phyloP scores from a whole-genome alignment of 92 coral and sea anemone species.

The Nematostella vectensis region DNA sequence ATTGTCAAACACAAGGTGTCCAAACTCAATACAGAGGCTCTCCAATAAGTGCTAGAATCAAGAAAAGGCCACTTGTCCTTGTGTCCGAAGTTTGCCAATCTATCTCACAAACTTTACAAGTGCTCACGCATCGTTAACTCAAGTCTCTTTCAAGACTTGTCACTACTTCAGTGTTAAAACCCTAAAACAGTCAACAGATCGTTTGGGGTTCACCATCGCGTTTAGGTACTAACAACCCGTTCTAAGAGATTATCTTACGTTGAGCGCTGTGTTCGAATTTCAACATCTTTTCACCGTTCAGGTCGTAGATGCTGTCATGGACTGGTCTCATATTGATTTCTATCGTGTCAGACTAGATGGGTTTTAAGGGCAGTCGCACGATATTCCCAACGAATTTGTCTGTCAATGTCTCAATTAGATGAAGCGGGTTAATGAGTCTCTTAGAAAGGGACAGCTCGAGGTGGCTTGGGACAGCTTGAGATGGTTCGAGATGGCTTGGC shows the following conservation, averaged over 20 bases:
- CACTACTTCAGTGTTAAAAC: not conserved
- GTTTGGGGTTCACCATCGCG: not conserved
- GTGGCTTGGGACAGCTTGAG: no score
- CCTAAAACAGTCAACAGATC: not conserved
- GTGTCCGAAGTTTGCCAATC: not conserved
- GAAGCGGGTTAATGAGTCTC: no score
- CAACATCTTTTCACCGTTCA: conserved; percentile 10
- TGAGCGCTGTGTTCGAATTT: no score
- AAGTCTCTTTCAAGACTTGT: not conserved
- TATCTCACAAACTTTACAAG: not conserved
- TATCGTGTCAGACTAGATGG: conserved; percentile 23
- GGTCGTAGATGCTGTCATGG: not conserved
- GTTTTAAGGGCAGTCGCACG: no score
- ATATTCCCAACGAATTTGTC: no score
- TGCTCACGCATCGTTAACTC: not conserved
- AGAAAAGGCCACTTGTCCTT: not conserved
- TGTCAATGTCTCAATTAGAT: no score
- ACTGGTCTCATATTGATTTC: conserved; percentile 27
- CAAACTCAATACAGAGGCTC: no score
- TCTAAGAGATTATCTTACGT: no score
- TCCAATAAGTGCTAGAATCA: no score
- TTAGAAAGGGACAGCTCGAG: no score
- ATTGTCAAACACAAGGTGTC: not conserved
- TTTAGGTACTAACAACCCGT: no score
- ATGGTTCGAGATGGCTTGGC: no score